Evolutionary conservation across 2,113 vertebrate genomes (phyloP), one percentile per base, ranked within the genome.

Genomic region (Sphyrna mokarran): DNA sequence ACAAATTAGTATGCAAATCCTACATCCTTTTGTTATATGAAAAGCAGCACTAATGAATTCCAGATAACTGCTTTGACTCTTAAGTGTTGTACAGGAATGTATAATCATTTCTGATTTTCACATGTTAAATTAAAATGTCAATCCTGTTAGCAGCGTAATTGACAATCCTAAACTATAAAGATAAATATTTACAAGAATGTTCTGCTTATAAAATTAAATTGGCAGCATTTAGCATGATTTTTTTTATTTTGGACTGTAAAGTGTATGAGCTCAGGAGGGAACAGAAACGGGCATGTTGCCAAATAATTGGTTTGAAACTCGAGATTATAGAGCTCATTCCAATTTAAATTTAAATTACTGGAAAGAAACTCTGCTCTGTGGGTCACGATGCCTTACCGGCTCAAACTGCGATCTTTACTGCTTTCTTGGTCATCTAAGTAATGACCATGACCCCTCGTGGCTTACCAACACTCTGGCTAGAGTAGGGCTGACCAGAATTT

Each of bases 51-150:
- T 93, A 93, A 93, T 93, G n/a, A 93, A 66, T 93, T 93, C 61
- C 89, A 93, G 89, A 93, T 66, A 66, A 91, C 58, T 66, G 89
- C 61, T 66, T 18, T 33, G 89, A 66, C 89, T 91, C 58, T 91
- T 91, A 93, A 66, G 89, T 93, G 89, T 66, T 93, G 63, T 66
- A 93, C 16, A 40, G 61, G 66, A 93, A 93, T 93, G 61, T 93
- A 66, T 93, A 93, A 93, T 93, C 63, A 93, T 93, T 93, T 66
- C n/a, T 66, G 89, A 68, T 93, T 93, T 93, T 90, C 89, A 66
- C 89, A 20, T 43, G 61, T 93, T 93, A 66, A 66, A 93, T 93
- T 93, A 93, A 93, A 93, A 93, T 93, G 89, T 93, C 89, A 93
- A 93, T 93, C 89, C n/a, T 93, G 89, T 93, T 40, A 93, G 61